phyloP scores from a whole-genome alignment of 2,888 invertebrate species.

The Pheosia tremula region DNA sequence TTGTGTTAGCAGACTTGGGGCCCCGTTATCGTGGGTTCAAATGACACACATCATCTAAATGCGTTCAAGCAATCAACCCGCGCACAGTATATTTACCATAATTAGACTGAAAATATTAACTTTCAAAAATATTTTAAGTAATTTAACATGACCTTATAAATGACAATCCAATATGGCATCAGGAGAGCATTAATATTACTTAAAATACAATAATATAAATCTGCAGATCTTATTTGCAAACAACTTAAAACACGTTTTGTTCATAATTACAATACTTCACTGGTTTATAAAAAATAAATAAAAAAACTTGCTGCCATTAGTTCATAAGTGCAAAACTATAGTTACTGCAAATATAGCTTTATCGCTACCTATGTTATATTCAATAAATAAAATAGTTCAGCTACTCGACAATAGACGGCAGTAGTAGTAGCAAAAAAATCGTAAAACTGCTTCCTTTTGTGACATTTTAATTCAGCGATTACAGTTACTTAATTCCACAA shows the following conservation, averaged over 20 bases:
- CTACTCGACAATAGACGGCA: slow-evolving; percentile 23
- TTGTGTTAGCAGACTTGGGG: too few relatives aligned
- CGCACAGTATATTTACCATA: neutral
- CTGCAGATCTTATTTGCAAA: neutral
- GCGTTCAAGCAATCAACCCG: too few relatives aligned
- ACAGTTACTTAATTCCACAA: neutral
- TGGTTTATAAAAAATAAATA: slow-evolving; percentile 26
- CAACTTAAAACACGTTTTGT: slow-evolving; percentile 25
- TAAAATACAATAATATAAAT: neutral
- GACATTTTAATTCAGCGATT: neutral
- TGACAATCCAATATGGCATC: neutral
- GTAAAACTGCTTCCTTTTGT: neutral
- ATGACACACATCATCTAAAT: too few relatives aligned
- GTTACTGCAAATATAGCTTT: slow-evolving; percentile 26
- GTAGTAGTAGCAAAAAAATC: neutral
- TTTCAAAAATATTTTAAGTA: neutral
- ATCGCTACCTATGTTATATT: slow-evolving; percentile 23
- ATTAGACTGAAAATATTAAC: neutral
- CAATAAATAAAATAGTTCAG: slow-evolving; percentile 21
- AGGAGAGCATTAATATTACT: neutral
- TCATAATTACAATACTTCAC: slow-evolving; percentile 33
- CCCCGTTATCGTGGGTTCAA: too few relatives aligned
- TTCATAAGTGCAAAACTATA: slow-evolving; percentile 25
- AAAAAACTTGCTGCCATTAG: slow-evolving; percentile 34
- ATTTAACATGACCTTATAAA: neutral